Evolutionary conservation across 2,888 invertebrate species (phyloP).

Genomic region (Leucania comma): DNA sequence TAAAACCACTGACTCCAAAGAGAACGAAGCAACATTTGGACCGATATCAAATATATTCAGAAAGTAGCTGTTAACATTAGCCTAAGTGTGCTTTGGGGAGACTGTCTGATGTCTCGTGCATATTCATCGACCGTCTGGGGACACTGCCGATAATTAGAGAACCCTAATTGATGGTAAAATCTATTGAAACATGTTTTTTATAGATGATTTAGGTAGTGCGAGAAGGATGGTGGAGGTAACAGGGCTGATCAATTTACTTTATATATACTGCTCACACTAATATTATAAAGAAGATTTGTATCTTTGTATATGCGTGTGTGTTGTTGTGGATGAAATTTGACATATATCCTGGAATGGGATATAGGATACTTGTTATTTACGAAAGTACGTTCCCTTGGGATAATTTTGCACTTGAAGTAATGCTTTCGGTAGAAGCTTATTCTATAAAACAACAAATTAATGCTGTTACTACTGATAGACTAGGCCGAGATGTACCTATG

Average conservation of each 20-base stretch:
- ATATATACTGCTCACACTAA: not conserved
- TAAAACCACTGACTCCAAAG: conserved; percentile 15
- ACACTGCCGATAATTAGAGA: conserved; percentile 72
- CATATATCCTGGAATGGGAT: no score
- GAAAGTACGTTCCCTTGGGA: no score
- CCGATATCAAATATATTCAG: conserved; percentile 56
- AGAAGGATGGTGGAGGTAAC: no score
- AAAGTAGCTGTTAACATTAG: conserved; percentile 62
- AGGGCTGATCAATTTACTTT: not conserved
- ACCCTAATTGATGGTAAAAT: conserved; percentile 72
- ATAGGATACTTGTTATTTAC: no score
- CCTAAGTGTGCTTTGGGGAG: conserved; percentile 56
- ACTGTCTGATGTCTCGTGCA: conserved; percentile 63
- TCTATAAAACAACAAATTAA: no score
- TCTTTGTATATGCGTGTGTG: no score
- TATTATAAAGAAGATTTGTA: not conserved
- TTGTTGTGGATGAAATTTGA: no score
- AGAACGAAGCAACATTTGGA: conserved; percentile 33
- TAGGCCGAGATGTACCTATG: no score
- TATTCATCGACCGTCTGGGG: conserved; percentile 72
- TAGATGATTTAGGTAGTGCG: not conserved
- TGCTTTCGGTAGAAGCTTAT: no score
- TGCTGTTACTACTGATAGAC: no score
- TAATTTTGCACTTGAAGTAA: no score
- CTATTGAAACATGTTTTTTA: conserved; percentile 44